Evolutionary conservation across 2,888 invertebrate genomes (phyloP), one percentile per base, ranked within the genome.

Genomic region (Orgyia antiqua): DNA sequence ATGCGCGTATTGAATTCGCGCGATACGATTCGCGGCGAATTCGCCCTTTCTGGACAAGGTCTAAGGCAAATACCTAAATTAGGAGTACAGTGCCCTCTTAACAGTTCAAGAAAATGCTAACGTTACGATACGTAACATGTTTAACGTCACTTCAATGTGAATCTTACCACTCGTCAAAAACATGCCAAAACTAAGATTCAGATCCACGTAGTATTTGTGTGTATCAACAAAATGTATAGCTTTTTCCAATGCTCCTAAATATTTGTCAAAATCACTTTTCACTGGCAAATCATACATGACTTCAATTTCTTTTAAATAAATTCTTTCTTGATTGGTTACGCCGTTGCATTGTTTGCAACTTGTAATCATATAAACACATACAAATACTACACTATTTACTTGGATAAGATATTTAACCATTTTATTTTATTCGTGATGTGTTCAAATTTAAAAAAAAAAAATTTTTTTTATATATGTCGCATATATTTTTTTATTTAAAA

Each of bases 141-240:
- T n/a, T n/a, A n/a, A n/a, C n/a, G n/a, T n/a, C n/a, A n/a, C n/a
- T n/a, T n/a, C n/a, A n/a, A n/a, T n/a, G n/a, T n/a, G n/a, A n/a
- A n/a, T 5, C 33, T 29, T 61, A 79, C 79, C 76, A 12, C 62
- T 64, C 1, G 54, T 38, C 18, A 79, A 35, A 51, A 76, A 74
- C 33, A 78, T 35, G 13, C 73, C 78, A 25, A 71, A 71, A 8
- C 42, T 52, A 17, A 65, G 51, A 45, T 66, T 64, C 5, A 67
- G 27, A 50, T 77, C 68, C 19, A 74, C 36, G 18, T 60, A 47
- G 28, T 53, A 13, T 41, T 48, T 56, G 39, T 67, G 40, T 10
- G 35, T 34, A 7, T 28, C 3, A 29, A 45, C 49, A 52, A 65
- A 76, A 6, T 53, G 33, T n/a, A 64, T 29, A 5, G 63, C 38